Percentiles rank a stretch among this genome's conserved stretches.
Conservation (phyloP, 2,113 vertebrate genomes). For the Nematolebias whitei region DNA sequence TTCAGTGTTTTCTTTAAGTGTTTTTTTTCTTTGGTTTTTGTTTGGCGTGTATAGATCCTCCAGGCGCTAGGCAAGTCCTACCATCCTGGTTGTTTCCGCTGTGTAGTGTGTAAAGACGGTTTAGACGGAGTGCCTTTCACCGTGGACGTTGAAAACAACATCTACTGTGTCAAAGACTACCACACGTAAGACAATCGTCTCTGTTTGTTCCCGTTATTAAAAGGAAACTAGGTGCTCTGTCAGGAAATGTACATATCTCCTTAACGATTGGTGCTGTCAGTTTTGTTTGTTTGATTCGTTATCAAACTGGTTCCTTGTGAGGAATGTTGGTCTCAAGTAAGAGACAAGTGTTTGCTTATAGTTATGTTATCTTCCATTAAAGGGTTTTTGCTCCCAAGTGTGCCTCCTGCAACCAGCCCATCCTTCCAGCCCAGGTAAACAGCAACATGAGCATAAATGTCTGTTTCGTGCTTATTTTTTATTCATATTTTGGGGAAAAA, state of each 20-base stretch:
- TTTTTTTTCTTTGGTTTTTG: neutral
- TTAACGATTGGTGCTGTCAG: too few species aligned
- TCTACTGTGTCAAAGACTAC: slow-evolving; percentile 99
- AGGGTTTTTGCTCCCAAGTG: slow-evolving; percentile 99
- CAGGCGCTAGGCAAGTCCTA: slow-evolving; percentile 98
- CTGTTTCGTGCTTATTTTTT: neutral
- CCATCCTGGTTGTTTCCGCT: slow-evolving; percentile 98
- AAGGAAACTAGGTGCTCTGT: neutral
- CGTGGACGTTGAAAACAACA: slow-evolving; percentile 95
- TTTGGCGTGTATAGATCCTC: slow-evolving; percentile 85
- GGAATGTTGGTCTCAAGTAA: too few species aligned
- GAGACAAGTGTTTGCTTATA: neutral
- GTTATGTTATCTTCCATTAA: slow-evolving; percentile 25
- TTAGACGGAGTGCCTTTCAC: slow-evolving; percentile 98
- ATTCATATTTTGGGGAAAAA: neutral
- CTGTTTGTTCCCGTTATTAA: neutral
- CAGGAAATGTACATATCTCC: neutral
- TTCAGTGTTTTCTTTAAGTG: neutral
- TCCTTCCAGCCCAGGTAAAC: slow-evolving; percentile 94
- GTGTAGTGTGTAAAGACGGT: slow-evolving; percentile 94
- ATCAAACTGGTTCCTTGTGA: too few species aligned
- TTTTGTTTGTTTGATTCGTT: too few species aligned
- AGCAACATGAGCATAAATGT: neutral
- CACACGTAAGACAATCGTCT: slow-evolving; percentile 87
- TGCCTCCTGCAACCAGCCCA: slow-evolving; percentile 94